Evolutionary conservation across 2,113 vertebrate genomes (phyloP).

Genomic region (Myiagra hebetior): DNA sequence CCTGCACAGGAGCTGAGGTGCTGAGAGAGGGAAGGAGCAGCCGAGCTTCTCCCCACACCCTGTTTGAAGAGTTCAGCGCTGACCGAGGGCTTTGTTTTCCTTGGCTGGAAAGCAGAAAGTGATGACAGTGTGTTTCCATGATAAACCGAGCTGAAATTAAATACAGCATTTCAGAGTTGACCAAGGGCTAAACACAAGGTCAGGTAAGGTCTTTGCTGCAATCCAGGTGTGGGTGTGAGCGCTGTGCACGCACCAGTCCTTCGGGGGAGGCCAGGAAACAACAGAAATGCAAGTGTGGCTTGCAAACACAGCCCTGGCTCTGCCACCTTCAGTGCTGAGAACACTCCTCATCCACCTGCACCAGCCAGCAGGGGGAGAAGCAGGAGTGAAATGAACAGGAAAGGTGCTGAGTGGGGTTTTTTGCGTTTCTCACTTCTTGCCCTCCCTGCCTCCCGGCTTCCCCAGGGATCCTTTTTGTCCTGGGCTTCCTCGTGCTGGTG

Average conservation of each 20-base stretch:
- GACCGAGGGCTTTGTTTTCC: background rate
- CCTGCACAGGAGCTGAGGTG: background rate
- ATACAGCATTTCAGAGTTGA: background rate
- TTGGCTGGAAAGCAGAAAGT: background rate
- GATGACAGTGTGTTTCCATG: background rate
- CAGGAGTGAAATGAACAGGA: background rate
- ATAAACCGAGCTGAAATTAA: background rate
- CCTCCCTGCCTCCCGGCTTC: background rate
- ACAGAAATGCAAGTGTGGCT: background rate
- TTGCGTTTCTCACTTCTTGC: background rate
- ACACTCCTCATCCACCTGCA: background rate
- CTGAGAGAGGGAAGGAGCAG: background rate
- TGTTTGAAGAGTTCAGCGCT: background rate
- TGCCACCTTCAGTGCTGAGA: background rate
- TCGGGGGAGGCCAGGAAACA: background rate
- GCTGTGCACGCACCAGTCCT: background rate
- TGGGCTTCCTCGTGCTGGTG: slow-evolving; percentile 71
- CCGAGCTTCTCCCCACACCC: background rate
- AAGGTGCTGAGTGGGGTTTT: background rate
- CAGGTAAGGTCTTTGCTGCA: background rate
- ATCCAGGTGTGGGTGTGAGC: background rate
- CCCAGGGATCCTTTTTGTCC: slow-evolving; percentile 73
- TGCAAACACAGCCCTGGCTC: background rate
- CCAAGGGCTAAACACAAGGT: background rate
- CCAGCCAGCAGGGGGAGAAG: background rate